Percentiles rank a stretch among this genome's conserved stretches.
These are phyloP conservation scores for Erebia ligea DNA, from an alignment of 2,888 invertebrate species.

Conservation along the genomic window DNA sequence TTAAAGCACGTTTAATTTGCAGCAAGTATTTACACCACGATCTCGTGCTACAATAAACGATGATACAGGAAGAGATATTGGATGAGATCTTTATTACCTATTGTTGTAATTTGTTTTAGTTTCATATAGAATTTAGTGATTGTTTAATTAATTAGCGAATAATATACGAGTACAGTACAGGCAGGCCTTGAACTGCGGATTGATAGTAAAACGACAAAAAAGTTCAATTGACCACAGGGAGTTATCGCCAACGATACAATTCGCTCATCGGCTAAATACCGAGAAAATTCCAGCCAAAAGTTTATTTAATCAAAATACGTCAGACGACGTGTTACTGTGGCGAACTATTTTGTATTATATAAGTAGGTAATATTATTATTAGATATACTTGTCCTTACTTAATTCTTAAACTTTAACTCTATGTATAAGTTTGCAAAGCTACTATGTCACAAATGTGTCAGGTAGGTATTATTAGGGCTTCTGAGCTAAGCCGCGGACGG, in stretches of 20 bases:
- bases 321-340: no score
- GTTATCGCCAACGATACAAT: not conserved
- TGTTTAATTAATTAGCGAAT: constrained; percentile 28
- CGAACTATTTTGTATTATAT: no score
- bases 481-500: no score
- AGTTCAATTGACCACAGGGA: not conserved
- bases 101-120: not conserved
- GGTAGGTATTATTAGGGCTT: no score
- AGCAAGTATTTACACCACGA: not conserved
- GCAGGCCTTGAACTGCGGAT: constrained; percentile 29
- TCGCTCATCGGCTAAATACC: constrained; percentile 6
- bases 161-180: constrained; percentile 13
- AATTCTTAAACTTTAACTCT: no score
- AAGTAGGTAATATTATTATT: no score
- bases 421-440: no score
- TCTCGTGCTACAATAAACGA: not conserved
- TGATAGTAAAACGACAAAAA: constrained; percentile 27
- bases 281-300: not conserved
- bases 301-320: not conserved
- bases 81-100: not conserved
- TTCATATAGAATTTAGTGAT: constrained; percentile 1
- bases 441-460: no score
- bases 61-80: not conserved
- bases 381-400: no score
- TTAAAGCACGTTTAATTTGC: not conserved